Evolutionary conservation across 2,888 invertebrate genomes (phyloP), one percentile per base, ranked within the genome.

Genomic region (Alentia gelatinosa): DNA sequence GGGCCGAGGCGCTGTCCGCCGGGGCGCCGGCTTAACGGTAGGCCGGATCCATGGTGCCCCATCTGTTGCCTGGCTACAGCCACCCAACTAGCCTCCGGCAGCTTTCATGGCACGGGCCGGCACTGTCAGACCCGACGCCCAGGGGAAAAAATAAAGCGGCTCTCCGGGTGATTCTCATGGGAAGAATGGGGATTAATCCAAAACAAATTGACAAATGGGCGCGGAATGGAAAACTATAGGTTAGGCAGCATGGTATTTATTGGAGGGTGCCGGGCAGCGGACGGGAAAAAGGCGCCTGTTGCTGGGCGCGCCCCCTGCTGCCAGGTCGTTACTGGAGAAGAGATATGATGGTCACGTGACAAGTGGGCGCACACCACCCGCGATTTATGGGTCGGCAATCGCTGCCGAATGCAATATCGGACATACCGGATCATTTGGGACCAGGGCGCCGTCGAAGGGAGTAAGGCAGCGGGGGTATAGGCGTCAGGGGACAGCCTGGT

Each of bases 121-220:
- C 50, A 7, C 91, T 63, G 63, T 63, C 89, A 83, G 75, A 89
- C 9, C 47, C 47, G 40, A 47, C 74, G 50, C 63, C 40, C 40
- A 15, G 42, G 23, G 74, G n/a, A n/a, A 91, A 91, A 47, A 90
- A 90, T 37, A 91, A 90, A 86, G 84, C 74, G 88, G n/a, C 30
- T 50, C 90, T 40, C 63, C 63, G 37, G 42, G 84, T 42, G 91
- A 91, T 75, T 68, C 75, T 23, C 90, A 84, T n/a, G 88, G 74
- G 84, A 91, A 91, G 86, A 91, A 91, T 42, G 90, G 84, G 15
- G 91, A 91, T 68, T 86, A 86, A 86, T 86, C 86, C 86, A 86
- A 86, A 86, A 86, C 47, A 47, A 86, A 86, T 86, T 86, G 86
- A 86, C 86, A 86, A 86, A 86, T 86, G 86, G 47, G 33, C 15